Base-by-base conservation (phyloP, 2,113 vertebrate genomes). In the Pelecanoides urinatrix region DNA sequence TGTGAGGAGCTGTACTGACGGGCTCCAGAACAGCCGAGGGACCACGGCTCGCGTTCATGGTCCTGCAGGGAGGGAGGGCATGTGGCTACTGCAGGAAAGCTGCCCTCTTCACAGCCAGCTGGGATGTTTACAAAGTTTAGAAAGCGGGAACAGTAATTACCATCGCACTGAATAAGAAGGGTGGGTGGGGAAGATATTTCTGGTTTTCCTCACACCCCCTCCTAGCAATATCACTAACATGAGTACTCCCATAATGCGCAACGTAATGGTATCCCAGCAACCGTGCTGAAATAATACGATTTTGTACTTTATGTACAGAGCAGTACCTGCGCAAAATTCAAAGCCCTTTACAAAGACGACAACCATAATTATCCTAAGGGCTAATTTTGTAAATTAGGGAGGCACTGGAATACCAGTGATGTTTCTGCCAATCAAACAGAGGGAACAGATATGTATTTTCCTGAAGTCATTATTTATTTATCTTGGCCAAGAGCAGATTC, bases 261-360 rank as follows among this genome's bases (percentile, higher is more conserved):
- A 26, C 59, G 61, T 34, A 16, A 65, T 40, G 58, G 91, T 95
- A 85, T 73, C 94, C 94, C 92, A 82, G 91, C 92, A 96, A 88
- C 70, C 1, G 2, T 34, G 49, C 50, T 73, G 92, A 42, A 92
- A 67, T 20, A 82, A 73, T 72, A 38, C 49, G 11, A 18, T 13
- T 84, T 44, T 68, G 68, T 62, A 42, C 77, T 76, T 76, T 9
- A 81, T 32, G 71, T 79, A 66, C 9, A 42, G 63, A 86, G 49
- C 6, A 0, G n/a, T 36, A 83, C 92, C 92, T 88, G 58, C 3
- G 8, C 84, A 81, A 55, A 66, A 29, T 44, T 55, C 86, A n/a
- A 27, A 95, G 47, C 70, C 65, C 73, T 65, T 27, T 47, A 47
- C 25, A 86, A 86, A 72, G 42, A 58, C 15, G 3, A 65, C 73